A percentile compares a stretch with the other conserved stretches of the same genome.
Conservation (phyloP, 2,888 invertebrate species). For the Eupithecia inturbata region DNA sequence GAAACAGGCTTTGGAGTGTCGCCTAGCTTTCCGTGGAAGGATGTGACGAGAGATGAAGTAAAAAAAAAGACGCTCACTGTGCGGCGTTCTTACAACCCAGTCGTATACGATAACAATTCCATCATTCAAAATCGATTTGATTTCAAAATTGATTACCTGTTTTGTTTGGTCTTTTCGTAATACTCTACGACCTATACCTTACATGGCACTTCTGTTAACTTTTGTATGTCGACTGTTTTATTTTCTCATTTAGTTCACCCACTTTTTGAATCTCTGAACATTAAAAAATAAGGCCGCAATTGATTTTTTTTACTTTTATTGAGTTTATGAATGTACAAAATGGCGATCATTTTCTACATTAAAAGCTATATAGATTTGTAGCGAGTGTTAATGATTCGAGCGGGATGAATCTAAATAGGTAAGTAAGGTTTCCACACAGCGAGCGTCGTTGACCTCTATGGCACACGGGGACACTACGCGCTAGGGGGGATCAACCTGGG, state of each 20-base stretch:
- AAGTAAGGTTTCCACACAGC: slow-evolving; percentile 28
- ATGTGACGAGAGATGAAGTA: slow-evolving; percentile 45
- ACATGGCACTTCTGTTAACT: slow-evolving; percentile 23
- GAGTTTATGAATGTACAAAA: slow-evolving; percentile 5
- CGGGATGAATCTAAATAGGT: slow-evolving; percentile 29
- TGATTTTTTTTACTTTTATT: neutral
- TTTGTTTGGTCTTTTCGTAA: slow-evolving; percentile 23
- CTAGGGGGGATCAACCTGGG: slow-evolving; percentile 37
- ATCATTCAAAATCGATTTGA: neutral
- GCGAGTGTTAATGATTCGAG: slow-evolving; percentile 3
- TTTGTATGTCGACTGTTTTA: slow-evolving; percentile 21
- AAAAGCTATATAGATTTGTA: neutral
- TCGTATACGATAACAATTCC: slow-evolving; percentile 24
- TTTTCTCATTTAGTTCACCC: slow-evolving; percentile 21
- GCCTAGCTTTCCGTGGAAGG: slow-evolving; percentile 42
- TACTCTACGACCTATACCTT: slow-evolving; percentile 30
- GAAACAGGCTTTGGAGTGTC: slow-evolving; percentile 30
- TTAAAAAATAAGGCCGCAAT: neutral
- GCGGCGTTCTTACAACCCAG: slow-evolving; percentile 25
- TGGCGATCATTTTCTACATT: slow-evolving; percentile 13
- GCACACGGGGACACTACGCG: slow-evolving; percentile 41
- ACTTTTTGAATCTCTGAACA: slow-evolving; percentile 8
- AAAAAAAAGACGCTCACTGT: slow-evolving; percentile 35
- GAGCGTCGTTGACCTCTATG: slow-evolving; percentile 34
- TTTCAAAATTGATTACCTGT: neutral